Evolutionary conservation across 2,113 vertebrate genomes (phyloP).

Genomic region (Atrichornis clamosus): DNA sequence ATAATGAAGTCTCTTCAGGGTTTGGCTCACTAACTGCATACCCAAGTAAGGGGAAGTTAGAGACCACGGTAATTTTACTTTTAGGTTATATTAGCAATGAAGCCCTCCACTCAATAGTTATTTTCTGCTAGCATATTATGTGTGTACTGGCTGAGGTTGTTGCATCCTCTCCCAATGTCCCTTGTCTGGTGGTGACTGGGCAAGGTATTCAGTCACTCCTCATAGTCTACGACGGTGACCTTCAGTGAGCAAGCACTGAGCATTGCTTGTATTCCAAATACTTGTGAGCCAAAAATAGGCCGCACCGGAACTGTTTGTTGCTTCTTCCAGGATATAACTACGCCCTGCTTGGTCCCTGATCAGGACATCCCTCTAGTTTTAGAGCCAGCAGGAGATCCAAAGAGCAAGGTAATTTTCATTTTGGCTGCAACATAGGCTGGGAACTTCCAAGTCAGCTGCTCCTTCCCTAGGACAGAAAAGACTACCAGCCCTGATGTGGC

Average conservation of each 20-base stretch:
- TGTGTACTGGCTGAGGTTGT: not conserved
- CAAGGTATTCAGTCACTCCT: not conserved
- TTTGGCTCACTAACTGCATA: not conserved
- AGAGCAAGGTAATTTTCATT: slow-evolving; percentile 60
- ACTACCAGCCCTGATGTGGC: slow-evolving; percentile 14
- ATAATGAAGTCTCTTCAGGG: not conserved
- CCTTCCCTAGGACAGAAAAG: slow-evolving; percentile 24
- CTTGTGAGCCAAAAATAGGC: slow-evolving; percentile 41
- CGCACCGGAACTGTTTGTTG: slow-evolving; percentile 68
- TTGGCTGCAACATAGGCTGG: slow-evolving; percentile 39
- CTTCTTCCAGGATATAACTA: slow-evolving; percentile 72
- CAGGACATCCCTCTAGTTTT: slow-evolving; percentile 67
- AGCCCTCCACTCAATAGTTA: not conserved
- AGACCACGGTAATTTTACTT: not conserved
- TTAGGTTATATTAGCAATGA: not conserved
- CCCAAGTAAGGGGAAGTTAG: not conserved
- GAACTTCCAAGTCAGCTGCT: slow-evolving; percentile 17
- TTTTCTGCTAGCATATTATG: not conserved
- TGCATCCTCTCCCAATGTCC: not conserved
- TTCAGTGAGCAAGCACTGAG: not conserved
- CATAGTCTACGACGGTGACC: not conserved
- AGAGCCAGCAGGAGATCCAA: slow-evolving; percentile 64
- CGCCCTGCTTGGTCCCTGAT: slow-evolving; percentile 67
- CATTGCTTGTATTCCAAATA: slow-evolving; percentile 23
- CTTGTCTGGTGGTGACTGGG: not conserved